Evolutionary conservation across 2,888 invertebrate species (phyloP).

Genomic region (Oasisia sp.): DNA sequence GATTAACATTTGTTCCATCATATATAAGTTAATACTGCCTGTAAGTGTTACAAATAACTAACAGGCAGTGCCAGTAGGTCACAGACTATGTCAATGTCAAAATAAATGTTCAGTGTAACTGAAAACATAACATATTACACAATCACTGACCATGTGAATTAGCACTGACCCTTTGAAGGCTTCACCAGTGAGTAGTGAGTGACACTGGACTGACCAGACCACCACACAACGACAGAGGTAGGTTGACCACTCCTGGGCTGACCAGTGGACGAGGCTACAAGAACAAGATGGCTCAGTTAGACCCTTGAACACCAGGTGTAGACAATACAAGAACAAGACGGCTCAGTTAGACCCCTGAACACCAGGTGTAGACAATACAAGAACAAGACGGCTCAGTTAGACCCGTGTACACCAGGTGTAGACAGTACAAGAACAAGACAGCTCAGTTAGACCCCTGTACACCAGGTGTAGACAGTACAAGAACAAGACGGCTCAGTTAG

Average conservation of each 20-base stretch:
- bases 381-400: too few species aligned
- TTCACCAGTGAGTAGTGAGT: conserved; percentile 56
- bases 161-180: conserved; percentile 52
- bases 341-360: too few species aligned
- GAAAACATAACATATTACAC: conserved; percentile 18
- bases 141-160: conserved; percentile 28
- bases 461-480: not conserved
- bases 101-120: not conserved
- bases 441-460: too few species aligned
- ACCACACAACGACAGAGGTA: conserved; percentile 57
- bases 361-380: not conserved
- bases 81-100: not conserved
- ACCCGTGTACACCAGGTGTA: too few species aligned
- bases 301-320: too few species aligned
- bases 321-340: not conserved
- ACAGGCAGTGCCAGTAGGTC: not conserved
- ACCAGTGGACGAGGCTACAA: not conserved
- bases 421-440: not conserved
- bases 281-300: too few species aligned
- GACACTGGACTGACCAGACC: conserved; percentile 52
- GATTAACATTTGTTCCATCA: too few species aligned
- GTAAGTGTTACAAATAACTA: too few species aligned
- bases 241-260: conserved; percentile 45
- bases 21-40: too few species aligned
- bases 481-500: too few species aligned